Conservation (phyloP, 2,113 vertebrate genomes). For the Macroglossus sobrinus region DNA sequence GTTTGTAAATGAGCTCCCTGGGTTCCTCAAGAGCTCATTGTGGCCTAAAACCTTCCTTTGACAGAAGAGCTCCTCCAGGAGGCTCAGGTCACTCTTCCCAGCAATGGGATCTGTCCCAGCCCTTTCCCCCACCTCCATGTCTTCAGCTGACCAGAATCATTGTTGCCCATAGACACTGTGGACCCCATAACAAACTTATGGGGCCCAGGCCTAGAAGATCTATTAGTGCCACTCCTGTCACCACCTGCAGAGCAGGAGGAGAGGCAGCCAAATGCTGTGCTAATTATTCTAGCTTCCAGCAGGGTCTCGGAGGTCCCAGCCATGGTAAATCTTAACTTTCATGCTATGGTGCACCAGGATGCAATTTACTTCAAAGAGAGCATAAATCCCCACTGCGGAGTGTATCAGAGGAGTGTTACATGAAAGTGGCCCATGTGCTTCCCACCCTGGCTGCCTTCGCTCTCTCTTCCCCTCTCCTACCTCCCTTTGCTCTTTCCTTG, state of each 20-base stretch:
- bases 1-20: not conserved
- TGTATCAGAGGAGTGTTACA: slow-evolving; percentile 80
- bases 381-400: slow-evolving; percentile 77
- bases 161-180: not conserved
- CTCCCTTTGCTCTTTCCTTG: not conserved
- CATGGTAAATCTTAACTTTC: slow-evolving; percentile 85
- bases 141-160: slow-evolving; percentile 15
- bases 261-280: slow-evolving; percentile 65
- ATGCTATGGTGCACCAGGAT: slow-evolving; percentile 82
- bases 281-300: slow-evolving; percentile 82
- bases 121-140: not conserved
- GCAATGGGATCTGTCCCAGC: not conserved
- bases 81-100: not conserved
- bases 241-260: slow-evolving; percentile 68
- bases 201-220: slow-evolving; percentile 76
- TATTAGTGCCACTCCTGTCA: slow-evolving; percentile 66
- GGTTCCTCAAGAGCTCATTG: not conserved
- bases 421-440: slow-evolving; percentile 78
- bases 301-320: slow-evolving; percentile 78
- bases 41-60: not conserved
- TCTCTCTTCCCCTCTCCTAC: not conserved
- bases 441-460: slow-evolving; percentile 65
- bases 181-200: slow-evolving; percentile 61
- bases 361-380: slow-evolving; percentile 86
- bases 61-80: not conserved